These are phyloP conservation scores for Bugula neritina DNA, from an alignment of 2,888 invertebrate species.

Conservation along the genomic window DNA sequence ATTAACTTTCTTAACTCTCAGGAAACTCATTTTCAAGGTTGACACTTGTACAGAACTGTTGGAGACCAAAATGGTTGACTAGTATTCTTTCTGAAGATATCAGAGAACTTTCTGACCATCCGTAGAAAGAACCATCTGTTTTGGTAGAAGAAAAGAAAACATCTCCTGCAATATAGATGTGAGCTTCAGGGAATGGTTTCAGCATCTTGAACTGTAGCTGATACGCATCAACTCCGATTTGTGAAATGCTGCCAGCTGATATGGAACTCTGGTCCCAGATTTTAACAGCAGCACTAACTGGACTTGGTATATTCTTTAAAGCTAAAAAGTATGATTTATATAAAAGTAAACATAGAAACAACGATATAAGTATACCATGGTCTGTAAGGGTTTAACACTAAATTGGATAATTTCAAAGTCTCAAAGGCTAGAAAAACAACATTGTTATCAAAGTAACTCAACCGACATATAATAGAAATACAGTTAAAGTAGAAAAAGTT, in stretches of 20 bases:
- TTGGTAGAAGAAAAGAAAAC: not conserved
- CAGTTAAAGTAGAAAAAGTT: no score
- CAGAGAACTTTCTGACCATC: not conserved
- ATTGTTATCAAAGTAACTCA: no score
- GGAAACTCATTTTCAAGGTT: not conserved
- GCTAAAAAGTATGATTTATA: no score
- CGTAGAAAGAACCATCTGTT: not conserved
- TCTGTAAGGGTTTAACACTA: no score
- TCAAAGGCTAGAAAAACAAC: no score
- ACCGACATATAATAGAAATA: no score
- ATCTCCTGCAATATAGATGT: conserved; percentile 13
- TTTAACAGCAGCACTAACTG: not conserved
- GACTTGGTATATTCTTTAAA: not conserved
- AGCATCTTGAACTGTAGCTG: conserved; percentile 1
- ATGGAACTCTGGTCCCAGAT: not conserved
- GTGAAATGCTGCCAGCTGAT: not conserved
- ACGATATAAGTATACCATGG: no score
- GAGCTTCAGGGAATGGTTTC: not conserved
- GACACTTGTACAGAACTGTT: not conserved
- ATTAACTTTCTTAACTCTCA: no score
- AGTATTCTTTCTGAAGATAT: not conserved
- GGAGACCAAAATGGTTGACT: not conserved
- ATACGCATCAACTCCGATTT: not conserved
- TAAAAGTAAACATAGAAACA: not conserved
- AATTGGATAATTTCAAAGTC: no score